phyloP scores from a whole-genome alignment of 2,888 invertebrate genomes.

The Troides helena region DNA sequence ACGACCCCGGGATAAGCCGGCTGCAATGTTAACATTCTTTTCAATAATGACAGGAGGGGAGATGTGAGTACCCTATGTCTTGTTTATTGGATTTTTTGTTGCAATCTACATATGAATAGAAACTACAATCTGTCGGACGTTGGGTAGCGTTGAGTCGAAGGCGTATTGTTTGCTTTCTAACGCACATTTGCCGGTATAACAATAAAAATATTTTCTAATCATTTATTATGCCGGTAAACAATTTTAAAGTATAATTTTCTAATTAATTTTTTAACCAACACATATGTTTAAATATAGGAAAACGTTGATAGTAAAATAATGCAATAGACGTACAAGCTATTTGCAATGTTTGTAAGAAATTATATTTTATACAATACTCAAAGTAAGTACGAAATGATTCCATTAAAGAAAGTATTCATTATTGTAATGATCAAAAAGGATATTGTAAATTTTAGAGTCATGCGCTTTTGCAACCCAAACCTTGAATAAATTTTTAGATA shows the following conservation, averaged over 20 bases:
- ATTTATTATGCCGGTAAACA: neutral
- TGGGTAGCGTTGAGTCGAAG: conserved; percentile 56
- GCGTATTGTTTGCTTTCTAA: conserved; percentile 42
- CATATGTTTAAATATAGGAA: too few relatives aligned
- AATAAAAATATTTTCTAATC: neutral
- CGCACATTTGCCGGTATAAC: conserved; percentile 1
- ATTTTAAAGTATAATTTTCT: neutral
- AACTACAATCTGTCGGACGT: conserved; percentile 71
- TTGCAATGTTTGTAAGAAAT: too few relatives aligned
- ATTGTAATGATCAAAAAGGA: too few relatives aligned
- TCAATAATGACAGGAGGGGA: conserved; percentile 77
- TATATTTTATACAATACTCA: too few relatives aligned
- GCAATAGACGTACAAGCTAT: too few relatives aligned
- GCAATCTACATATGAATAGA: conserved; percentile 79
- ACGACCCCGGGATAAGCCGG: conserved; percentile 74
- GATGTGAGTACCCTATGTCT: conserved; percentile 67
- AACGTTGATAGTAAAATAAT: too few relatives aligned
- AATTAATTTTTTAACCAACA: too few relatives aligned
- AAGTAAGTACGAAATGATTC: too few relatives aligned
- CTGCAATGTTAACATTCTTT: conserved; percentile 78
- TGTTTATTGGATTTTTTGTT: conserved; percentile 81
- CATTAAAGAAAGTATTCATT: too few relatives aligned
- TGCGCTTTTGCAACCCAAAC: too few relatives aligned
- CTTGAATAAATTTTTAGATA: too few relatives aligned
- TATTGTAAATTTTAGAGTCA: too few relatives aligned